A percentile compares a stretch with the other conserved stretches of the same genome.
Evolutionary conservation across 2,888 invertebrate genomes (phyloP).

Genomic region (Rotaria macrura): DNA sequence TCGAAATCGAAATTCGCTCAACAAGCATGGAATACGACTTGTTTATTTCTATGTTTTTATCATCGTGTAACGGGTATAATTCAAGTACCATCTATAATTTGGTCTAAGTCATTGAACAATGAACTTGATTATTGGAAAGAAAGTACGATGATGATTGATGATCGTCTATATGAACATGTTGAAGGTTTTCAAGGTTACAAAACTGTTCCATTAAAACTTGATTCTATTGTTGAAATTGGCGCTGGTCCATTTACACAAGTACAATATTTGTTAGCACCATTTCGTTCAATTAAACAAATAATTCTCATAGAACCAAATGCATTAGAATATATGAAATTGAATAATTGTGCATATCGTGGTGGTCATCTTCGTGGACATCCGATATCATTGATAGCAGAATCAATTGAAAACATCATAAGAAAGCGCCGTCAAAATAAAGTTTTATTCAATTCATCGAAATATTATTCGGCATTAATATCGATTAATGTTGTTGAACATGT

Average conservation of each 20-base stretch:
- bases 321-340: not conserved
- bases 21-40: not conserved
- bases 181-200: not conserved
- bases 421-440: not conserved
- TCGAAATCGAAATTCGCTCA: not conserved
- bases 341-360: not conserved
- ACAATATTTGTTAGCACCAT: not conserved
- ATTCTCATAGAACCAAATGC: not conserved
- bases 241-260: not conserved
- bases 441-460: not conserved
- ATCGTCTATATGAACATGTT: not conserved
- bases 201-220: not conserved
- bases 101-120: not conserved
- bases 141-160: not conserved
- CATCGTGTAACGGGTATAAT: not conserved
- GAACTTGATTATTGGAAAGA: not conserved
- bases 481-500: constrained; percentile 4
- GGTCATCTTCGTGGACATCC: not conserved
- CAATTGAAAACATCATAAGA: not conserved
- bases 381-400: not conserved
- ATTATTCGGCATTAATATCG: not conserved
- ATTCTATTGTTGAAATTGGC: not conserved
- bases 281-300: not conserved
- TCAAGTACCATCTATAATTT: not conserved
- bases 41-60: not conserved